Percentiles rank a stretch among this genome's conserved stretches.
phyloP scores from a whole-genome alignment of 2,888 invertebrate genomes.

The Therioaphis trifolii region DNA sequence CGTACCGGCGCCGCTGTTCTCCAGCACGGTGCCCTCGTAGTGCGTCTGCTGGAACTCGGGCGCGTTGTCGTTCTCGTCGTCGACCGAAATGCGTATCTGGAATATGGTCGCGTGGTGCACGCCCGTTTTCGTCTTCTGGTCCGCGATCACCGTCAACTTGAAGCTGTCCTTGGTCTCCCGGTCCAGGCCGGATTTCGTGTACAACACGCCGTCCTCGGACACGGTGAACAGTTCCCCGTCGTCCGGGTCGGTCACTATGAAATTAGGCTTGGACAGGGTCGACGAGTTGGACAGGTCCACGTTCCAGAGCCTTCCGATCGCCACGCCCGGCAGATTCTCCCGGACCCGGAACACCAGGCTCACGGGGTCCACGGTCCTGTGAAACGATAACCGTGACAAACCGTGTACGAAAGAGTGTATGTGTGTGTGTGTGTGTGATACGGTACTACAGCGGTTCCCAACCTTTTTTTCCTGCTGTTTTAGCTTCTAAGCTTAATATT shows the following conservation, averaged over 20 bases:
- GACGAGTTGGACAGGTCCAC: conserved; percentile 68
- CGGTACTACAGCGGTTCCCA: too few species aligned
- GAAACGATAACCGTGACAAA: too few species aligned
- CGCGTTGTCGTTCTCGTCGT: conserved; percentile 88
- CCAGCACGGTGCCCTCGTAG: conserved; percentile 82
- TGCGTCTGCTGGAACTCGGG: conserved; percentile 79
- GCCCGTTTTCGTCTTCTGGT: conserved; percentile 83
- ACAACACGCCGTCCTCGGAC: conserved; percentile 81
- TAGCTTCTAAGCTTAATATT: too few species aligned
- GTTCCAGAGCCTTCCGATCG: conserved; percentile 76
- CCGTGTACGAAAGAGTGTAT: too few species aligned
- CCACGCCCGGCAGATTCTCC: conserved; percentile 80
- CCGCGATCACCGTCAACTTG: conserved; percentile 82
- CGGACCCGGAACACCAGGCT: conserved; percentile 81
- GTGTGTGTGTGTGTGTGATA: too few species aligned
- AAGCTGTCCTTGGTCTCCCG: conserved; percentile 80
- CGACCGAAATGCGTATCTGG: conserved; percentile 78
- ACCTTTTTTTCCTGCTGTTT: too few species aligned
- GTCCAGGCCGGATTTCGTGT: conserved; percentile 80
- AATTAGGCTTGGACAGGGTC: conserved; percentile 71
- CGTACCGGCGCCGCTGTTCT: conserved; percentile 80
- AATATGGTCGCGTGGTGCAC: conserved; percentile 58
- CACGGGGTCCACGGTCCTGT: conserved; percentile 71
- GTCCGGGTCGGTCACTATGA: conserved; percentile 85
- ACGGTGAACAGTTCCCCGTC: conserved; percentile 83